phyloP scores from a whole-genome alignment of 2,888 invertebrate genomes.

The Oligia latruncula region DNA sequence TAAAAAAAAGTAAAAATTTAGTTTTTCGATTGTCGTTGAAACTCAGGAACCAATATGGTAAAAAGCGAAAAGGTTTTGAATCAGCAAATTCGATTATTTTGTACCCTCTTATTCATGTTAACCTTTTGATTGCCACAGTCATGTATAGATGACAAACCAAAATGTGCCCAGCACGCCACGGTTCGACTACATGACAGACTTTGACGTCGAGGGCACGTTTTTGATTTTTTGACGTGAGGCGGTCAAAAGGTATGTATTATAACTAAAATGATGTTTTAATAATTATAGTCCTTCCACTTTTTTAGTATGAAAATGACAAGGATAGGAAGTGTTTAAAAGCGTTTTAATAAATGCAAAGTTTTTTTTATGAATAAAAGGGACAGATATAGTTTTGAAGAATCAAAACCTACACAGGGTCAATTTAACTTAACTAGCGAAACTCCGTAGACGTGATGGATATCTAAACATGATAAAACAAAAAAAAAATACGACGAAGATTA shows the following conservation, averaged over 20 bases:
- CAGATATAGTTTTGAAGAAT: background rate
- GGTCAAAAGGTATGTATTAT: background rate
- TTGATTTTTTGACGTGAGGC: too few species aligned
- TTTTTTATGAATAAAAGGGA: constrained; percentile 25
- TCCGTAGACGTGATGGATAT: background rate
- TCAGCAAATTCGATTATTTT: constrained; percentile 7
- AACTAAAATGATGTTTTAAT: constrained; percentile 18
- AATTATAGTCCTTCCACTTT: constrained; percentile 3
- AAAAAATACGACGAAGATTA: background rate
- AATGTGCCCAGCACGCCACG: too few species aligned
- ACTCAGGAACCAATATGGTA: background rate
- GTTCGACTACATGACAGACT: too few species aligned
- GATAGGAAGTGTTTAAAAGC: constrained; percentile 1
- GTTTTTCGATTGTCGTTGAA: constrained; percentile 38
- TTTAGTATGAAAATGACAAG: background rate
- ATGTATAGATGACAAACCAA: too few species aligned
- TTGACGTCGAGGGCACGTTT: too few species aligned
- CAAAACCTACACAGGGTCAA: background rate
- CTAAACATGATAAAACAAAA: background rate
- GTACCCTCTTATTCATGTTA: constrained; percentile 27
- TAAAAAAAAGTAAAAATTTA: constrained; percentile 15
- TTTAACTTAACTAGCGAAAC: background rate
- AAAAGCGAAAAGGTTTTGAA: constrained; percentile 8
- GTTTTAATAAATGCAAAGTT: constrained; percentile 27
- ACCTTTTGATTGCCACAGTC: too few species aligned